These are phyloP conservation scores for Salarias fasciatus DNA, from an alignment of 2,797 vertebrate species.

Conservation along the genomic window DNA sequence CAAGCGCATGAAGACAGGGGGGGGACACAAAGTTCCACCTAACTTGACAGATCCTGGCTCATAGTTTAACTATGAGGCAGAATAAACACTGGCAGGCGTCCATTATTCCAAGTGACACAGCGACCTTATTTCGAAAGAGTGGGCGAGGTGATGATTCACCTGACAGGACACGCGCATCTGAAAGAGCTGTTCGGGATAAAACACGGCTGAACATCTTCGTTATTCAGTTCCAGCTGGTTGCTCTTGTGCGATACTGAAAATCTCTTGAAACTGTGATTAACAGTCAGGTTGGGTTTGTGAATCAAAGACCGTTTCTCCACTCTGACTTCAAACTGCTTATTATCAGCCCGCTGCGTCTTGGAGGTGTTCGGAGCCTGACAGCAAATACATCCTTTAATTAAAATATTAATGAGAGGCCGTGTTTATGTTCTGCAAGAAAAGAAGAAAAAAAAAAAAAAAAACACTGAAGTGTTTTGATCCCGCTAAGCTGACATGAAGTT, in stretches of 20 bases:
- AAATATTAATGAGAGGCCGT: background rate
- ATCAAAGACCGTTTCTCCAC: constrained; percentile 1
- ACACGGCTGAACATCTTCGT: constrained; percentile 12
- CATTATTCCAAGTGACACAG: constrained; percentile 31
- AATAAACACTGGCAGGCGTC: constrained; percentile 1
- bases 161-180: background rate
- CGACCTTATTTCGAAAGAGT: constrained; percentile 34
- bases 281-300: constrained; percentile 5
- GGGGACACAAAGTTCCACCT: constrained; percentile 16
- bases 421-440: background rate
- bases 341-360: background rate
- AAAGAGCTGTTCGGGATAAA: constrained; percentile 1
- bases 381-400: background rate
- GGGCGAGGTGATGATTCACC: constrained; percentile 19
- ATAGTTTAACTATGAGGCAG: background rate
- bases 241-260: background rate
- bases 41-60: constrained; percentile 17
- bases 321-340: background rate
- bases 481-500: background rate
- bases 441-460: too few species aligned
- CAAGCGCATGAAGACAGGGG: constrained; percentile 4
- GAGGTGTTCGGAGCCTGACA: background rate
- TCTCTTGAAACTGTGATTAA: constrained; percentile 23
- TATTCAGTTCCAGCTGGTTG: constrained; percentile 1
- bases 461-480: too few species aligned